Evolutionary conservation across 2,113 vertebrate species (phyloP).

Genomic region (Zosterops pallidus): DNA sequence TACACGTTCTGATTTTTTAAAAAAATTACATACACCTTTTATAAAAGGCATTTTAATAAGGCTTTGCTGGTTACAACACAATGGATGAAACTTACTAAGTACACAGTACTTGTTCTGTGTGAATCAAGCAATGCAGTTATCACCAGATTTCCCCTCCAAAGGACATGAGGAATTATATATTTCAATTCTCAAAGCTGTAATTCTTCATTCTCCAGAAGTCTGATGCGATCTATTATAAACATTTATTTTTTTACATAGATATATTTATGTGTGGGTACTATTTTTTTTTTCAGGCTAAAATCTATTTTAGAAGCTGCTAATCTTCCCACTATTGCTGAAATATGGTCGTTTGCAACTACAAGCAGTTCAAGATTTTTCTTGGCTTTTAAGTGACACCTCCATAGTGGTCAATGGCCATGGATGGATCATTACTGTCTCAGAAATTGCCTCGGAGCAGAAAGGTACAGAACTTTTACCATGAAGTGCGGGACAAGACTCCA

Average conservation of each 20-base stretch:
- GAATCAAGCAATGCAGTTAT: background rate
- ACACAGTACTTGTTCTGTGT: background rate
- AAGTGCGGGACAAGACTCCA: background rate
- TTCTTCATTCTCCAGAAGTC: background rate
- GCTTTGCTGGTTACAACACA: background rate
- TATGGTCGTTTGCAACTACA: background rate
- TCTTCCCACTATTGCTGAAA: background rate
- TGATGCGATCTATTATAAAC: background rate
- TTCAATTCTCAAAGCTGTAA: background rate
- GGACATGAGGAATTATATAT: rapidly evolving
- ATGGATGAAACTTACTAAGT: background rate
- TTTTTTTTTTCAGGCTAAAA: background rate
- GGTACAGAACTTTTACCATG: background rate
- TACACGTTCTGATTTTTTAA: background rate
- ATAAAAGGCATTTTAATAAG: background rate
- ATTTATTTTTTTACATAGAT: background rate
- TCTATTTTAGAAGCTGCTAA: background rate
- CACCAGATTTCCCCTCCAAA: background rate
- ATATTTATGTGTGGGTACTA: background rate
- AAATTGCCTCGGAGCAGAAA: background rate
- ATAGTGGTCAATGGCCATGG: background rate
- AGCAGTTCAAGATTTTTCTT: background rate
- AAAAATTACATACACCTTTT: background rate
- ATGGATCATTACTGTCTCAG: background rate
- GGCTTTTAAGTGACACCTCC: background rate